Percentiles rank a stretch among this genome's conserved stretches.
Evolutionary conservation across 2,888 invertebrate genomes (phyloP).

Genomic region (Ornithoptera priamus): DNA sequence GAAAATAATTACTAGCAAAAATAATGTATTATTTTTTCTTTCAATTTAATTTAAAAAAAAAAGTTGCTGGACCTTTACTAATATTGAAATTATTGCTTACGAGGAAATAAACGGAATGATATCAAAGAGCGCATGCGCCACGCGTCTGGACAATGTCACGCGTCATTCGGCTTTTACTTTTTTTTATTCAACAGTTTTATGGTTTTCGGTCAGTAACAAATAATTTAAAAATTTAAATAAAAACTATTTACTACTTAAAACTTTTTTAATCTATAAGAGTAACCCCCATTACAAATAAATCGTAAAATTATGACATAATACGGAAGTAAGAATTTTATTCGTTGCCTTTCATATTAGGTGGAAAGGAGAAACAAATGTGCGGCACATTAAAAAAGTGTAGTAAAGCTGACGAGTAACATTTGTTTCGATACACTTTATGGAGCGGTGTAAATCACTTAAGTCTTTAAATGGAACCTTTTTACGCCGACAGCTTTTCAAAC

Average conservation of each 20-base stretch:
- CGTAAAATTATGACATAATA: too few species aligned
- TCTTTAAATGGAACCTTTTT: conserved; percentile 23
- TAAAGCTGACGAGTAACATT: conserved; percentile 13
- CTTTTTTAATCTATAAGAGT: too few species aligned
- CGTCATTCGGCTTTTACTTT: conserved; percentile 24
- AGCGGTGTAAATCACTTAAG: conserved; percentile 21
- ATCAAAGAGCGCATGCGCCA: conserved; percentile 21
- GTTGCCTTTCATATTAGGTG: too few species aligned
- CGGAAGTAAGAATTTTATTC: too few species aligned
- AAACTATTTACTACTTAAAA: too few species aligned
- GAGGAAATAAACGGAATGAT: conserved; percentile 16
- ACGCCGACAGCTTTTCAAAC: conserved; percentile 26
- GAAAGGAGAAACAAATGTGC: background rate
- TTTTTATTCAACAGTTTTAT: conserved; percentile 3
- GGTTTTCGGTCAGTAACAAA: conserved; percentile 12
- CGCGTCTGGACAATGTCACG: conserved; percentile 20
- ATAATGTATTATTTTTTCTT: too few species aligned
- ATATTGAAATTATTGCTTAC: background rate
- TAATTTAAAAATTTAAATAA: conserved; percentile 5
- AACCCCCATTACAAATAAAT: too few species aligned
- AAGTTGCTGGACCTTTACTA: too few species aligned
- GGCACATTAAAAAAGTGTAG: conserved; percentile 4
- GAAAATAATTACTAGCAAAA: too few species aligned
- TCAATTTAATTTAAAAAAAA: too few species aligned
- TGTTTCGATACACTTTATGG: conserved; percentile 16